These are phyloP conservation scores for Chorisops tibialis DNA, from an alignment of 2,888 invertebrate genomes.

Conservation along the genomic window DNA sequence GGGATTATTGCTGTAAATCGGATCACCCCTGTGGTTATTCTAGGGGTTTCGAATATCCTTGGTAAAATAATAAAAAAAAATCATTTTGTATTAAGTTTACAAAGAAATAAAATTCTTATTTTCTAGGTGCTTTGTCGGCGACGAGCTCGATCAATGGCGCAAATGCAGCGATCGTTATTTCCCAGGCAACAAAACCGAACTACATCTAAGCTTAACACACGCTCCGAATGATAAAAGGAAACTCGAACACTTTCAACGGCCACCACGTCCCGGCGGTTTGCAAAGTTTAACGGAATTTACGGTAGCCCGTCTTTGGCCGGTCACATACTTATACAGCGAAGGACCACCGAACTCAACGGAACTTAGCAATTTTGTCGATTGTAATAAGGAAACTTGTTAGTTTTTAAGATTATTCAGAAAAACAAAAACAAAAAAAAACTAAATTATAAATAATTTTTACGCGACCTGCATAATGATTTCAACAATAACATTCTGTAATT, in stretches of 20 bases:
- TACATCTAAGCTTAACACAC: conserved; percentile 32
- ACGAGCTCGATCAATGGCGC: conserved; percentile 75
- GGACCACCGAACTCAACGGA: conserved; percentile 72
- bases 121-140: conserved; percentile 79
- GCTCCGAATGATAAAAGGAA: conserved; percentile 36
- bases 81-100: background rate
- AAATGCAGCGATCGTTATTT: conserved; percentile 82
- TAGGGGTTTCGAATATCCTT: conserved; percentile 75
- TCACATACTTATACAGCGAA: conserved; percentile 76
- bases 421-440: too few species aligned
- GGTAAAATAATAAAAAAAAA: conserved; percentile 54
- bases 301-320: conserved; percentile 66
- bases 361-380: conserved; percentile 52
- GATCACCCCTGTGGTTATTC: conserved; percentile 81
- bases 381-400: conserved; percentile 50
- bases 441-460: background rate
- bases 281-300: conserved; percentile 50
- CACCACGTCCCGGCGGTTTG: conserved; percentile 48
- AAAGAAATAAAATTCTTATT: background rate
- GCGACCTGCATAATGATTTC: too few species aligned
- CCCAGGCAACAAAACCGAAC: conserved; percentile 53
- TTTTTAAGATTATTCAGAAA: background rate
- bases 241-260: conserved; percentile 46
- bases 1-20: conserved; percentile 85
- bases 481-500: too few species aligned